Evolutionary conservation across 2,113 vertebrate genomes (phyloP).

Genomic region (Bubo scandiacus): DNA sequence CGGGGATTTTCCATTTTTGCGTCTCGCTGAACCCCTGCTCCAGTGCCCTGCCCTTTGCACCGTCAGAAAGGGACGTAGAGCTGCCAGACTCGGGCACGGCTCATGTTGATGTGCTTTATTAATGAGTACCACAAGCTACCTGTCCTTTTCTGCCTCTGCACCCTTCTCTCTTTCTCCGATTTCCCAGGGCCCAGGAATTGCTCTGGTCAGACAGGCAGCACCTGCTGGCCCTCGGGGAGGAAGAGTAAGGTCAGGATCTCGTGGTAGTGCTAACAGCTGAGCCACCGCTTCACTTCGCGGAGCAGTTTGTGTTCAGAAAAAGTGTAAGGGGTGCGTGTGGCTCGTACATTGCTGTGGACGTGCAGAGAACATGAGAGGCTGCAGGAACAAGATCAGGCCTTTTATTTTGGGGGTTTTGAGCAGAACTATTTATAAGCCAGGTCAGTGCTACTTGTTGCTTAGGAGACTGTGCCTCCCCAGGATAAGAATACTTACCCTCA

Average conservation of each 20-base stretch:
- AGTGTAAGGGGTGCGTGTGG: not conserved
- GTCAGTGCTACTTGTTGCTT: not conserved
- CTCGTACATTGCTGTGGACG: not conserved
- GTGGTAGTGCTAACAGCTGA: not conserved
- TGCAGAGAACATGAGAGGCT: constrained; percentile 1
- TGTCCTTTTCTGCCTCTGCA: not conserved
- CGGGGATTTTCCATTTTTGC: not conserved
- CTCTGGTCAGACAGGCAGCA: not conserved
- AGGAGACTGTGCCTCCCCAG: not conserved
- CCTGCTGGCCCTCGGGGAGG: not conserved
- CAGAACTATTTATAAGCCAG: not conserved
- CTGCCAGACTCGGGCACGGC: rapidly evolving
- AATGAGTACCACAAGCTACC: not conserved
- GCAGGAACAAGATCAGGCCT: not conserved
- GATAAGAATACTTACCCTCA: not conserved
- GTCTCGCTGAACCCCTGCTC: not conserved
- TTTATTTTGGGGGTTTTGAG: not conserved
- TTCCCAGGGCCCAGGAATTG: not conserved
- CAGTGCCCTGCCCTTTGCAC: not conserved
- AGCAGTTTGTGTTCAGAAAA: not conserved
- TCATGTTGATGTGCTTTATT: not conserved
- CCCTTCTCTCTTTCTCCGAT: not conserved
- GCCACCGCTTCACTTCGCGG: rapidly evolving
- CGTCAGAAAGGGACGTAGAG: not conserved
- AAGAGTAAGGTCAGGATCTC: not conserved